Conservation (phyloP, 2,113 vertebrate genomes). For the Mustela nigripes region DNA sequence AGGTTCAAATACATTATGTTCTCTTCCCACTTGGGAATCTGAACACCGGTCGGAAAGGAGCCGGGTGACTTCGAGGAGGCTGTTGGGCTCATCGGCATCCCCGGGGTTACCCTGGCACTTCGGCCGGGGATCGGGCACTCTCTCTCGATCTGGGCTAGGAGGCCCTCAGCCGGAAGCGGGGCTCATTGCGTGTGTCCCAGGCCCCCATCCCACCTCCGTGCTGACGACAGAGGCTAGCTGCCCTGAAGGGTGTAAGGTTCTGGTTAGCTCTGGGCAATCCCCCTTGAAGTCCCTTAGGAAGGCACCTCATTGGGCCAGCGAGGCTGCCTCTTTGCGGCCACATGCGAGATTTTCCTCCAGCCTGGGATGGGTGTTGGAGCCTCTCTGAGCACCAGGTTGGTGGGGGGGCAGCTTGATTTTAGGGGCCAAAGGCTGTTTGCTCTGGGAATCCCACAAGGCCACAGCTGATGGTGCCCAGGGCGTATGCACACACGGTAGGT, state of each 20-base stretch:
- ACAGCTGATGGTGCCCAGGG: not conserved
- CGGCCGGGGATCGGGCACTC: accelerated
- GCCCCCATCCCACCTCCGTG: too few species aligned
- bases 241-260: not conserved
- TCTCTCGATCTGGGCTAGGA: not conserved
- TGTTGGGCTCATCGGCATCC: too few species aligned
- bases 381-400: not conserved
- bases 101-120: too few species aligned
- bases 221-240: not conserved
- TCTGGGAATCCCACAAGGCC: not conserved
- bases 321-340: not conserved
- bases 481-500: accelerated
- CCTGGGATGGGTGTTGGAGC: not conserved
- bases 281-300: not conserved
- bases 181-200: not conserved
- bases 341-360: not conserved
- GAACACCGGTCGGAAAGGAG: not conserved
- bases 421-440: not conserved
- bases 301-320: not conserved
- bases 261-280: not conserved
- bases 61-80: not conserved
- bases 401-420: not conserved
- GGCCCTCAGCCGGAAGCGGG: not conserved
- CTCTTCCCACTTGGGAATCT: not conserved
- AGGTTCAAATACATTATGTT: not conserved